Base-by-base conservation (phyloP, 2,888 invertebrate species). In the Drosophila lacicola region DNA sequence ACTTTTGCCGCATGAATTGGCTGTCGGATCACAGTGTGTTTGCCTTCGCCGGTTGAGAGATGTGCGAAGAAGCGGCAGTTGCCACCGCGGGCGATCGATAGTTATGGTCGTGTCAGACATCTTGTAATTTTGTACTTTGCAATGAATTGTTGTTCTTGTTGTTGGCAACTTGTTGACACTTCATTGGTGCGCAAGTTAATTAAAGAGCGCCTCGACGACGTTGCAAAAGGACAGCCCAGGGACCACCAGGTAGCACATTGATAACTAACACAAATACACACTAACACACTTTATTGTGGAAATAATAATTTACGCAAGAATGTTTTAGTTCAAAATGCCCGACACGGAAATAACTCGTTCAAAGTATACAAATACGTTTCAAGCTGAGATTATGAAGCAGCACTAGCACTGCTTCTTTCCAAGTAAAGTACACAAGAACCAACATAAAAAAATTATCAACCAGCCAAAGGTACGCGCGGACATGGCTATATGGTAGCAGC, bases 101-200 rank as follows among this genome's bases (percentile, higher is more conserved):
- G 78, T 79, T 85, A 88, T 82, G 89, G 88, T 86, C 73, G 77
- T 85, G 79, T 88, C 74, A 76, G 88, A 86, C 81, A 81, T 89
- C 75, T 83, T 90, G 80, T 87, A 86, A 83, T 84, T 88, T 79
- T 77, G 76, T 84, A 76, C 78, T 78, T 74, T 54, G 64, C 57
- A 42, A 69, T 64, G 72, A 72, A 70, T 72, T 79, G 66, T 44
- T 60, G 39, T 46, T 50, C 44, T 75, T 77, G 79, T 66, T 84
- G 81, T 75, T 85, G 74, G 87, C 80, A 88, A 90, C 90, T 90
- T 90, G 86, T 90, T 91, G 90, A 91, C 91, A 91, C 90, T 90
- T 91, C 88, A 90, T 87, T 90, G 91, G 90, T 81, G 85, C 85
- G 91, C 88, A 86, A 91, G 90, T 91, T 91, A 91, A 91, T 91